Percentiles rank a stretch among this genome's conserved stretches.
These are phyloP conservation scores for Eurois occulta DNA, from an alignment of 2,888 invertebrate genomes.

Conservation along the genomic window DNA sequence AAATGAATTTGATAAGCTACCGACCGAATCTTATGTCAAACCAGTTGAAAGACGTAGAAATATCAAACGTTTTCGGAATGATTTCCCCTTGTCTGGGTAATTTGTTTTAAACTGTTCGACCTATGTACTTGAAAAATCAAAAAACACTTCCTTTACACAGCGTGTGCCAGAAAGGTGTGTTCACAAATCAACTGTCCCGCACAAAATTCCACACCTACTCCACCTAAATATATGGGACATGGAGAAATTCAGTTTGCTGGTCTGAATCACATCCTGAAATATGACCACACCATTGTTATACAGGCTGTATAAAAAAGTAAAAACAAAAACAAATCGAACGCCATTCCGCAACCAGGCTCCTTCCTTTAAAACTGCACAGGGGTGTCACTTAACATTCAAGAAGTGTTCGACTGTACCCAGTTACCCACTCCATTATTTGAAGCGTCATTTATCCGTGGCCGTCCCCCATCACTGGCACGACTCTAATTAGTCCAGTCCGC, in stretches of 20 bases:
- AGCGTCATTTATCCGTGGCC: conserved; percentile 75
- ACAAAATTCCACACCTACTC: too few species aligned
- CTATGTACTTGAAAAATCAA: neutral
- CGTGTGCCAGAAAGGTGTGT: neutral
- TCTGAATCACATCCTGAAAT: neutral
- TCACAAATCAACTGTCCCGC: too few species aligned
- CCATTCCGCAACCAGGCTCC: conserved; percentile 19
- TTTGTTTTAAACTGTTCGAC: too few species aligned
- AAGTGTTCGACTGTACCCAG: conserved; percentile 43
- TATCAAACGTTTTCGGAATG: neutral
- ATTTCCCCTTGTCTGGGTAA: neutral
- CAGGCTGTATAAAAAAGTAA: neutral
- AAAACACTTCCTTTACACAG: neutral
- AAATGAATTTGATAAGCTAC: neutral
- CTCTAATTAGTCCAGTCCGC: conserved; percentile 73
- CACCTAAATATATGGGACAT: too few species aligned
- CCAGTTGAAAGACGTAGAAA: neutral
- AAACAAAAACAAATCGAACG: conserved; percentile 15
- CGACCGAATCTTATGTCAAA: neutral
- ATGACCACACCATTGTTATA: neutral
- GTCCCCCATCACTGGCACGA: conserved; percentile 72
- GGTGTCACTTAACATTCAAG: conserved; percentile 63
- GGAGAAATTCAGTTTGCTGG: neutral
- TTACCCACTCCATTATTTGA: conserved; percentile 68
- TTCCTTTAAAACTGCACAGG: conserved; percentile 43